phyloP scores from a whole-genome alignment of 2,113 vertebrate species.

The Hylia prasina region DNA sequence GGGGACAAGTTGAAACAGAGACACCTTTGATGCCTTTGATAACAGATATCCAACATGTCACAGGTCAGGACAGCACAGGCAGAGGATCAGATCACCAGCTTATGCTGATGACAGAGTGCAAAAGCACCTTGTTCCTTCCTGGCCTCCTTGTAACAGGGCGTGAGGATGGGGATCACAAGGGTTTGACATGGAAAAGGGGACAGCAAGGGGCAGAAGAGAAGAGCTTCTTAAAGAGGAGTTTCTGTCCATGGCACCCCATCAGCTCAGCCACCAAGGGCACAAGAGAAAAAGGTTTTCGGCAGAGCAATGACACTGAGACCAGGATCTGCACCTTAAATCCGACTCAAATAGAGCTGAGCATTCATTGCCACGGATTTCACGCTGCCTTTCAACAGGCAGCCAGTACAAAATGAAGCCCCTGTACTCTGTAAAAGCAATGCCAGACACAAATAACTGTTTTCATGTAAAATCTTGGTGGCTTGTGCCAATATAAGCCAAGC shows the following conservation, averaged over 20 bases:
- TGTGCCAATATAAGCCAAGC: conserved; percentile 19
- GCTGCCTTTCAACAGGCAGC: neutral
- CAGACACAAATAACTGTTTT: neutral
- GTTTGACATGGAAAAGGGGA: neutral
- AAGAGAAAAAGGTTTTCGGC: neutral
- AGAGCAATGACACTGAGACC: neutral
- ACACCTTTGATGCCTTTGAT: neutral
- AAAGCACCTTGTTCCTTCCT: neutral
- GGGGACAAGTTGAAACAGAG: neutral
- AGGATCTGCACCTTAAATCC: neutral
- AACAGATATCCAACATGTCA: neutral
- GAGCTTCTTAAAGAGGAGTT: neutral
- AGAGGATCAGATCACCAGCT: neutral
- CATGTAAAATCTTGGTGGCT: conserved; percentile 1
- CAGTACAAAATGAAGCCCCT: neutral
- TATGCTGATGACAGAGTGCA: neutral
- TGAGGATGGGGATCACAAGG: neutral
- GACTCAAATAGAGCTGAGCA: neutral
- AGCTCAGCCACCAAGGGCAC: neutral
- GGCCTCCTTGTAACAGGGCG: neutral
- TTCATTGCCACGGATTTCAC: neutral
- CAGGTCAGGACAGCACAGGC: neutral
- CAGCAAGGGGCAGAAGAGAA: no score
- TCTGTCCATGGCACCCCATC: neutral
- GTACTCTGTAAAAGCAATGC: neutral